These are phyloP conservation scores for Samia ricini DNA, from an alignment of 1,140 invertebrate genomes.

Conservation along the genomic window DNA sequence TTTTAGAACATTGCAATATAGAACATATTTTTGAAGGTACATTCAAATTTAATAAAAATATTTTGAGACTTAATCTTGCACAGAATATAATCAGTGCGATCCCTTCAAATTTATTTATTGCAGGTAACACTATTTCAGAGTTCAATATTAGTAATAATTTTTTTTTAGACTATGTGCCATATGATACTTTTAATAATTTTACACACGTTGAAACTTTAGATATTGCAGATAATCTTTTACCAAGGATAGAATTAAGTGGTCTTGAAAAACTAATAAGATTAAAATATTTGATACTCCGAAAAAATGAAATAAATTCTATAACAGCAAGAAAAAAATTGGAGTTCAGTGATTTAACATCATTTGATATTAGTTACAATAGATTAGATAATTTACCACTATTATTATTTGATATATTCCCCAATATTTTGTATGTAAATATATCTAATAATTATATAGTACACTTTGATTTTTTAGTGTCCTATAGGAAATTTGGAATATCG, in stretches of 20 bases:
- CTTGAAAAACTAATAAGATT: slow-evolving; percentile 59
- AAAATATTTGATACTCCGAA: slow-evolving; percentile 61
- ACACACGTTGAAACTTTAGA: slow-evolving; percentile 61
- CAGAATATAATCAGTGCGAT: slow-evolving; percentile 67
- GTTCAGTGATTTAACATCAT: slow-evolving; percentile 46
- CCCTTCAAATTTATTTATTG: slow-evolving; percentile 50
- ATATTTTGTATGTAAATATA: slow-evolving; percentile 66
- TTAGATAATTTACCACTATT: slow-evolving; percentile 51
- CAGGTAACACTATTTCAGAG: slow-evolving; percentile 54
- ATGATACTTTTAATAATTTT: slow-evolving; percentile 60
- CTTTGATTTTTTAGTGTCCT: slow-evolving; percentile 57
- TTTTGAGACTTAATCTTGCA: slow-evolving; percentile 61
- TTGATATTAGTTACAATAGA: slow-evolving; percentile 68
- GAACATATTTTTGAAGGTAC: slow-evolving; percentile 63
- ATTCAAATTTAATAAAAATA: slow-evolving; percentile 61
- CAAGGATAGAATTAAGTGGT: slow-evolving; percentile 61
- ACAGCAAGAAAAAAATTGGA: slow-evolving; percentile 54
- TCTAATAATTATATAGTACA: slow-evolving; percentile 60
- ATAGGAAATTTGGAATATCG: slow-evolving; percentile 45
- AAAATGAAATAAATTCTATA: slow-evolving; percentile 67
- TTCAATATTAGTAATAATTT: slow-evolving; percentile 72
- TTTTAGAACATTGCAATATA: slow-evolving; percentile 69
- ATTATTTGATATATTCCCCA: slow-evolving; percentile 64
- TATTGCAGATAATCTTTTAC: slow-evolving; percentile 63
- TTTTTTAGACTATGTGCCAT: slow-evolving; percentile 64